Evolutionary conservation across 30 jellyfish, hydroid and myxozoan genomes (phyloP).

Genomic region (Aurelia aurita complex sp. Pacific): DNA sequence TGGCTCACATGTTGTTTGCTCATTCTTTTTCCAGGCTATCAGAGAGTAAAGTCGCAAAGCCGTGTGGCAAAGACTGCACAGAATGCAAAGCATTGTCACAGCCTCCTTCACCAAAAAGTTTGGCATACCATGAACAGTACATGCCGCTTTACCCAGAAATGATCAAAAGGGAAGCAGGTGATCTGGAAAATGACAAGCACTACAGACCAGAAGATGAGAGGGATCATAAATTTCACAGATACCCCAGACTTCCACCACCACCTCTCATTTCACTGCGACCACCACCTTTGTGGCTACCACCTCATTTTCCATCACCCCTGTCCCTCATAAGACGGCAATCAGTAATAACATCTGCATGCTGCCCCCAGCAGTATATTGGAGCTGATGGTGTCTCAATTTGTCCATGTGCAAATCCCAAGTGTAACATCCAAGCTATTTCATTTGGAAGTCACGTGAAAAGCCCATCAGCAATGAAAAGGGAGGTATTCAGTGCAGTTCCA

Average conservation of each 20-base stretch:
- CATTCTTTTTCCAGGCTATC: slow-evolving; percentile 27
- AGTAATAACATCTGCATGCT: slow-evolving; percentile 76
- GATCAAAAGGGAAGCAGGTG: slow-evolving; percentile 34
- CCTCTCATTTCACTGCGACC: slow-evolving; percentile 74
- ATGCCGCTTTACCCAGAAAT: slow-evolving; percentile 45
- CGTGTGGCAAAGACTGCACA: slow-evolving; percentile 46
- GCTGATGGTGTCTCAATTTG: slow-evolving; percentile 60
- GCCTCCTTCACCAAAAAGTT: slow-evolving; percentile 31
- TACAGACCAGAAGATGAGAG: slow-evolving; percentile 37
- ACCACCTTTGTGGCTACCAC: slow-evolving; percentile 63
- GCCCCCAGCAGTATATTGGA: slow-evolving; percentile 56
- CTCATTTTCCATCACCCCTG: slow-evolving; percentile 64
- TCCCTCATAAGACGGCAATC: slow-evolving; percentile 82
- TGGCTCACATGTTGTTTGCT: not conserved
- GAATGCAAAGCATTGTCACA: slow-evolving; percentile 55
- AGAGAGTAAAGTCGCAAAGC: slow-evolving; percentile 16
- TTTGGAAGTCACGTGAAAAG: slow-evolving; percentile 37
- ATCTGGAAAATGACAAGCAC: slow-evolving; percentile 33
- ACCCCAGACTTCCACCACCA: slow-evolving; percentile 73
- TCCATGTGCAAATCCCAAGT: slow-evolving; percentile 74
- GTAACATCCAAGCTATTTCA: slow-evolving; percentile 63
- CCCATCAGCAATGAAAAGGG: slow-evolving; percentile 54
- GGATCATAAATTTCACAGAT: slow-evolving; percentile 50
- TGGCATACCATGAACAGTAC: slow-evolving; percentile 28
- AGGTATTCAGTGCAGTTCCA: slow-evolving; percentile 67